phyloP scores from a whole-genome alignment of 2,797 vertebrate species.

The Choloepus didactylus region DNA sequence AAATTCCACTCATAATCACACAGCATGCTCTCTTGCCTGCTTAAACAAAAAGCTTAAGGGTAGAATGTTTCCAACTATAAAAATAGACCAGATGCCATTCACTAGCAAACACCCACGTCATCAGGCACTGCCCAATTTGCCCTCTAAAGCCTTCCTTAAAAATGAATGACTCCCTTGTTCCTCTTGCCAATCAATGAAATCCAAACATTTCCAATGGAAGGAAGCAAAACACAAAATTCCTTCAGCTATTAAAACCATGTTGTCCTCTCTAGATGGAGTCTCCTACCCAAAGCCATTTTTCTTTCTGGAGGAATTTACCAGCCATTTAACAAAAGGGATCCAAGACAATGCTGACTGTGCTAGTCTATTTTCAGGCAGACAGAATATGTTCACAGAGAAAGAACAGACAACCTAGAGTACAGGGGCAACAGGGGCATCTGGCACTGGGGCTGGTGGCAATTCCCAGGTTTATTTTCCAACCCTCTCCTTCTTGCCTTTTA shows the following conservation, averaged over 20 bases:
- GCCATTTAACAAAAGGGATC: neutral
- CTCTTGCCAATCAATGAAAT: constrained; percentile 38
- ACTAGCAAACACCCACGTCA: constrained; percentile 59
- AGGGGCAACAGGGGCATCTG: neutral
- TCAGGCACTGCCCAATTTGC: constrained; percentile 42
- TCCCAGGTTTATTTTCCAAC: neutral
- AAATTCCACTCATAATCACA: constrained; percentile 42
- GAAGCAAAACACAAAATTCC: constrained; percentile 40
- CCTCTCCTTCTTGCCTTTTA: neutral
- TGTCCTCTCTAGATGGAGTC: constrained; percentile 14
- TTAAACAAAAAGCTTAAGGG: constrained; percentile 62
- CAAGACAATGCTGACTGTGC: neutral
- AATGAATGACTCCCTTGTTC: constrained; percentile 72
- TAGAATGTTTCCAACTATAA: constrained; percentile 65
- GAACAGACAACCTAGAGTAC: neutral
- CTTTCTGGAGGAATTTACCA: neutral
- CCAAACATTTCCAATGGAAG: constrained; percentile 43
- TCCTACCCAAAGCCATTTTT: neutral
- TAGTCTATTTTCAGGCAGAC: constrained; percentile 6
- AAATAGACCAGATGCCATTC: constrained; percentile 72
- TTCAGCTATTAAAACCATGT: constrained; percentile 24
- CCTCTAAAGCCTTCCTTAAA: constrained; percentile 38
- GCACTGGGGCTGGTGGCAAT: neutral
- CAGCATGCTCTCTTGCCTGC: neutral
- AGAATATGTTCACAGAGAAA: neutral